These are phyloP conservation scores for Hycleus cichorii DNA, from an alignment of 1,140 invertebrate species.

Conservation along the genomic window DNA sequence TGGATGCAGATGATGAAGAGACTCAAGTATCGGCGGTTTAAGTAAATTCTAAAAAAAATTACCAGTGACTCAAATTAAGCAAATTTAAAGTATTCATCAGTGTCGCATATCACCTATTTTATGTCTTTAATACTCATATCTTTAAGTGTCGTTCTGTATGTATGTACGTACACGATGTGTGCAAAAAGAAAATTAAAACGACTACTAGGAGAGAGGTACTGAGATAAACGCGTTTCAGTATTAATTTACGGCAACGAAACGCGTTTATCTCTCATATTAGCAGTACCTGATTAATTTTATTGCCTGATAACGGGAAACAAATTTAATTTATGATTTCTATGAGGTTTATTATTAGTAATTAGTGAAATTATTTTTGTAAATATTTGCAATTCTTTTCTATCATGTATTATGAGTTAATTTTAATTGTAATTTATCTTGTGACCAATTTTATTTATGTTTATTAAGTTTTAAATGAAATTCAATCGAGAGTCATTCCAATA, in stretches of 20 bases:
- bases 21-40: conserved; percentile 55
- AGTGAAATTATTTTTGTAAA: conserved; percentile 15
- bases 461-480: background rate
- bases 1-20: conserved; percentile 52
- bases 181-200: conserved; percentile 5
- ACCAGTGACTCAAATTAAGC: conserved; percentile 6
- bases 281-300: conserved; percentile 26
- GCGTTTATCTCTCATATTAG: conserved; percentile 10
- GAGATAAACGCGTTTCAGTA: conserved; percentile 16
- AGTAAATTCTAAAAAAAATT: conserved; percentile 16
- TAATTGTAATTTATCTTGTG: conserved; percentile 11
- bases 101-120: conserved; percentile 23
- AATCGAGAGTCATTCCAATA: conserved; percentile 8
- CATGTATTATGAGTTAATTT: conserved; percentile 15
- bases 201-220: conserved; percentile 16
- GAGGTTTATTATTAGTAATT: conserved; percentile 5
- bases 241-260: background rate
- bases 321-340: conserved; percentile 9
- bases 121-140: conserved; percentile 15
- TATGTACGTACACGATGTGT: conserved; percentile 21
- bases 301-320: conserved; percentile 4
- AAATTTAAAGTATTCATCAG: conserved; percentile 16
- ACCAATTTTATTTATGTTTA: conserved; percentile 14
- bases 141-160: conserved; percentile 18
- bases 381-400: conserved; percentile 15